phyloP scores from a whole-genome alignment of 2,888 invertebrate genomes.

The Sminthurinus aureus region DNA sequence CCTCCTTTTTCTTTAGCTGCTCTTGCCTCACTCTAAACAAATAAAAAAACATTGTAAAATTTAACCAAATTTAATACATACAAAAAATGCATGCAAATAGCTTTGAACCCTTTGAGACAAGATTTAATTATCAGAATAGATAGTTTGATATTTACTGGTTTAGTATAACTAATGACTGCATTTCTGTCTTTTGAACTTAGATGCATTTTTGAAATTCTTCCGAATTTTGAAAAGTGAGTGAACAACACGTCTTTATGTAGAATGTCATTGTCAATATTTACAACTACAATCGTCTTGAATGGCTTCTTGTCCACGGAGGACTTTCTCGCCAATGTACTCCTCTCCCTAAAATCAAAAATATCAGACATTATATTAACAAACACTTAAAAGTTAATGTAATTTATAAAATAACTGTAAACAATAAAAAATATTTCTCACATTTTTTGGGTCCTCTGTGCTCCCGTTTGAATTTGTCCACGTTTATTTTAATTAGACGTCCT shows the following conservation, averaged over 20 bases:
- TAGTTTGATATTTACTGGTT: slow-evolving; percentile 62
- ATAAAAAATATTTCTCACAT: no score
- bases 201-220: slow-evolving; percentile 72
- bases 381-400: no score
- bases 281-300: slow-evolving; percentile 60
- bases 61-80: background rate
- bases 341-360: slow-evolving; percentile 15
- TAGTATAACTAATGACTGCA: slow-evolving; percentile 76
- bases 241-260: slow-evolving; percentile 61
- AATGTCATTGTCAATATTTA: slow-evolving; percentile 61
- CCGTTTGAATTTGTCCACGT: no score
- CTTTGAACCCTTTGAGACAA: background rate
- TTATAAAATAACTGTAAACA: no score
- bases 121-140: no score
- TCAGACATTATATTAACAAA: no score
- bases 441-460: no score
- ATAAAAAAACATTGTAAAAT: background rate
- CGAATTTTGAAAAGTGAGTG: slow-evolving; percentile 70
- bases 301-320: slow-evolving; percentile 17
- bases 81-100: background rate
- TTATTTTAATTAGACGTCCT: no score
- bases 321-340: background rate
- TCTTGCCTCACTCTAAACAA: slow-evolving; percentile 46
- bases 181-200: slow-evolving; percentile 71
- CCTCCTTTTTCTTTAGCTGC: slow-evolving; percentile 43